Evolutionary conservation across 2,113 vertebrate genomes (phyloP).

Genomic region (Triplophysa siluroides): DNA sequence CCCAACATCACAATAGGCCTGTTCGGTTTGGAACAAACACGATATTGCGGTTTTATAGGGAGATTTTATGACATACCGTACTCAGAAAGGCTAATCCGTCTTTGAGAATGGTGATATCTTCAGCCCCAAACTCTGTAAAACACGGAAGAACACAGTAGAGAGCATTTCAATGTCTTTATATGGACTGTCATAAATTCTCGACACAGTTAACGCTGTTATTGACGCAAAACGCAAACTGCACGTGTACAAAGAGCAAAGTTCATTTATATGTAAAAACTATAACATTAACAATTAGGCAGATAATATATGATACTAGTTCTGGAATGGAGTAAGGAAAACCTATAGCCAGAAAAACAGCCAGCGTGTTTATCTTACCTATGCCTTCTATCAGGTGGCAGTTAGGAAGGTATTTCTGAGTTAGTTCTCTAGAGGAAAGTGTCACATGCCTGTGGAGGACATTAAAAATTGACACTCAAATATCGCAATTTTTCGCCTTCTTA

Average conservation of each 20-base stretch:
- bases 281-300: no score
- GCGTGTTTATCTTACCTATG: constrained; percentile 62
- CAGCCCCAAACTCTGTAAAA: constrained; percentile 57
- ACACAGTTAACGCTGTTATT: no score
- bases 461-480: background rate
- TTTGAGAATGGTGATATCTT: constrained; percentile 61
- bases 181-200: background rate
- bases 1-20: no score
- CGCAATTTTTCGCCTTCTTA: background rate
- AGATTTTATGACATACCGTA: constrained; percentile 52
- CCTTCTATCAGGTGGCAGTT: constrained; percentile 70
- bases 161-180: background rate
- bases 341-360: background rate
- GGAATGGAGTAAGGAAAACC: background rate
- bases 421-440: constrained; percentile 58
- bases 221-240: no score
- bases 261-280: no score
- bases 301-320: background rate
- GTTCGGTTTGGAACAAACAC: background rate
- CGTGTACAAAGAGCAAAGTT: no score
- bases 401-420: constrained; percentile 68
- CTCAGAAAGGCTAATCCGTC: constrained; percentile 60
- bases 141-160: background rate
- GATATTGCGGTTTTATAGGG: no score
- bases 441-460: constrained; percentile 58